Conservation (phyloP, 1,140 invertebrate species). For the Drosophila sp. region DNA sequence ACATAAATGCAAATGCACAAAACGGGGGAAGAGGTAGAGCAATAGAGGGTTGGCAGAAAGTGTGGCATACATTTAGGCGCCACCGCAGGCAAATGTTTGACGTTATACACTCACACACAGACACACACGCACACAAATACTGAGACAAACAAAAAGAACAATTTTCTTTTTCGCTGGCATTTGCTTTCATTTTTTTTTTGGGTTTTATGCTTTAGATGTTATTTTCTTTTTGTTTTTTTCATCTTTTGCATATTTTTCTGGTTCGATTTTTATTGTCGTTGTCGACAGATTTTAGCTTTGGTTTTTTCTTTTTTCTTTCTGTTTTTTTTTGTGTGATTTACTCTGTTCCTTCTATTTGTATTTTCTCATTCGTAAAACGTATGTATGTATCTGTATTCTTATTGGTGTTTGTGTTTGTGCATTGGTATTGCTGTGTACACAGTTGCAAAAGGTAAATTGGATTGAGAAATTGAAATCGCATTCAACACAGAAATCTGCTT, state of each 20-base stretch:
- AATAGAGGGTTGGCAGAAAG: conserved; percentile 25
- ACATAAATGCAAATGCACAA: conserved; percentile 80
- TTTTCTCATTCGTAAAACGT: conserved; percentile 8
- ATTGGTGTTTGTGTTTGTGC: conserved; percentile 40
- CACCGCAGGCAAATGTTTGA: conserved; percentile 77
- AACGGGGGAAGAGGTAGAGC: conserved; percentile 7
- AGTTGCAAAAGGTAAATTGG: conserved; percentile 75
- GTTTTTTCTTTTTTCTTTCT: conserved; percentile 1
- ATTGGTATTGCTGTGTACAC: conserved; percentile 32
- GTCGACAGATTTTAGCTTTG: conserved; percentile 63
- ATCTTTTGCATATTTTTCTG: conserved; percentile 73
- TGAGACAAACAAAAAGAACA: conserved; percentile 3
- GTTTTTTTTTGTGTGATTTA: conserved; percentile 31
- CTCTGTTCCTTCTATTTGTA: conserved; percentile 15
- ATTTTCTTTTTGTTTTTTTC: conserved; percentile 43
- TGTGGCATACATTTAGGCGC: conserved; percentile 76
- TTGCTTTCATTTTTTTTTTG: conserved; percentile 1
- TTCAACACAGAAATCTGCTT: conserved; percentile 34
- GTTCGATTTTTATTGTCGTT: conserved; percentile 74
- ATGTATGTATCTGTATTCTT: conserved; percentile 26
- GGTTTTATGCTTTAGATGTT: conserved; percentile 8
- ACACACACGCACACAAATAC: neutral
- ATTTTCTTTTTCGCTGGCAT: neutral
- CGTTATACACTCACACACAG: conserved; percentile 42
- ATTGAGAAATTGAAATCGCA: conserved; percentile 80